These are phyloP conservation scores for Orchesella flavescens DNA, from an alignment of 2,888 invertebrate species.

Conservation along the genomic window DNA sequence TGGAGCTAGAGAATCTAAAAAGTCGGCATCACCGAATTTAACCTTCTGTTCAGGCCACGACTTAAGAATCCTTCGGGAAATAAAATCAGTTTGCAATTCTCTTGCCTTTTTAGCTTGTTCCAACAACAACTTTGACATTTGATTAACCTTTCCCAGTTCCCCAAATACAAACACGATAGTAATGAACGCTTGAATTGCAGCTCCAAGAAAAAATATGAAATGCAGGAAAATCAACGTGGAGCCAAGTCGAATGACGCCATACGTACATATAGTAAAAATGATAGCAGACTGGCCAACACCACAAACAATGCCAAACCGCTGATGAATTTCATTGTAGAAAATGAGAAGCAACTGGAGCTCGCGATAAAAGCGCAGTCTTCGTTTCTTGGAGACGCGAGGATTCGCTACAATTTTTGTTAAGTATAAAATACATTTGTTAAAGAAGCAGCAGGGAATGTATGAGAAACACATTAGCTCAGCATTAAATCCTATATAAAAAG, in stretches of 20 bases:
- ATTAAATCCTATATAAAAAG: conserved; percentile 3
- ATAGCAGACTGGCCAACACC: not conserved
- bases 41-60: conserved; percentile 4
- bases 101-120: not conserved
- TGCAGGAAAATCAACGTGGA: not conserved
- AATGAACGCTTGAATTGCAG: not conserved
- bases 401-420: no score
- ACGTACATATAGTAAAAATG: not conserved
- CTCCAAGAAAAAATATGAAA: no score
- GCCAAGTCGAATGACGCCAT: not conserved
- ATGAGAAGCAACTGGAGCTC: not conserved
- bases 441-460: not conserved
- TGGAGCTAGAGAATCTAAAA: not conserved
- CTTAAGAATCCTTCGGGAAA: not conserved
- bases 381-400: not conserved
- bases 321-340: conserved; percentile 1
- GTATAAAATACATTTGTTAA: not conserved
- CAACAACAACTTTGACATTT: not conserved
- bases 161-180: conserved; percentile 1
- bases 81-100: not conserved
- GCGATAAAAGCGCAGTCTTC: not conserved
- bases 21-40: not conserved
- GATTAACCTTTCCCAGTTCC: not conserved
- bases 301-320: not conserved
- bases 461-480: not conserved